phyloP scores from a whole-genome alignment of 2,797 vertebrate genomes.

The Xerus rutilus region DNA sequence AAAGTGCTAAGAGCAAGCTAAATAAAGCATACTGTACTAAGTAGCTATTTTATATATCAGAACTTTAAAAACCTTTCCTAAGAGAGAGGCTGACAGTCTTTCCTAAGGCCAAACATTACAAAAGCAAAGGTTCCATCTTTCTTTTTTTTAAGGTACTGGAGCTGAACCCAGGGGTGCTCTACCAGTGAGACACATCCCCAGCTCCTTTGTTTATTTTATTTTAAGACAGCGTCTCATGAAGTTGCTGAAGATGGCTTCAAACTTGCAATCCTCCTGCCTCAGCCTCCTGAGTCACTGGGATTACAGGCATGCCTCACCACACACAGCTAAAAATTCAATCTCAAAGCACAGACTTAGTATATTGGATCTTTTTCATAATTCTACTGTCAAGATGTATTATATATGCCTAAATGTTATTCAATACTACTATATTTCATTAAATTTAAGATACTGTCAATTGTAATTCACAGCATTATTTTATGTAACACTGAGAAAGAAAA shows the following conservation, averaged over 20 bases:
- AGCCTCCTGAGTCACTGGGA: too few species aligned
- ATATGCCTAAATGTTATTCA: conserved; percentile 19
- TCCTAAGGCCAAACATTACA: background rate
- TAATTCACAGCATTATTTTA: conserved; percentile 60
- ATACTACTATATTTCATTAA: conserved; percentile 42
- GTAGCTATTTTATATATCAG: background rate
- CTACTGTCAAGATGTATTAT: conserved; percentile 52
- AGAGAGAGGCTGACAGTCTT: background rate
- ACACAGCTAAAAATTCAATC: background rate
- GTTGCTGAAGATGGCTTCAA: too few species aligned
- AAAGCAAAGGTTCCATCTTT: conserved; percentile 18
- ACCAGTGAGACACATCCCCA: too few species aligned
- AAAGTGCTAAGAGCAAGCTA: background rate
- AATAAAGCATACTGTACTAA: background rate
- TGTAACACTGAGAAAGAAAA: conserved; percentile 3
- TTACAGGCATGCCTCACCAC: too few species aligned
- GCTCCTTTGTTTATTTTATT: too few species aligned
- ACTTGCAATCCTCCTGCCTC: too few species aligned
- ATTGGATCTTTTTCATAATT: conserved; percentile 17
- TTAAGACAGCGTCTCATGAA: too few species aligned
- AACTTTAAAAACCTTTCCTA: background rate
- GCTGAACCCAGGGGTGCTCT: too few species aligned
- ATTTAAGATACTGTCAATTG: background rate
- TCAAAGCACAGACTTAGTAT: conserved; percentile 9
- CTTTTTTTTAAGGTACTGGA: too few species aligned